Conservation (phyloP, 2,113 vertebrate species). For the Illadopsis cleaveri region DNA sequence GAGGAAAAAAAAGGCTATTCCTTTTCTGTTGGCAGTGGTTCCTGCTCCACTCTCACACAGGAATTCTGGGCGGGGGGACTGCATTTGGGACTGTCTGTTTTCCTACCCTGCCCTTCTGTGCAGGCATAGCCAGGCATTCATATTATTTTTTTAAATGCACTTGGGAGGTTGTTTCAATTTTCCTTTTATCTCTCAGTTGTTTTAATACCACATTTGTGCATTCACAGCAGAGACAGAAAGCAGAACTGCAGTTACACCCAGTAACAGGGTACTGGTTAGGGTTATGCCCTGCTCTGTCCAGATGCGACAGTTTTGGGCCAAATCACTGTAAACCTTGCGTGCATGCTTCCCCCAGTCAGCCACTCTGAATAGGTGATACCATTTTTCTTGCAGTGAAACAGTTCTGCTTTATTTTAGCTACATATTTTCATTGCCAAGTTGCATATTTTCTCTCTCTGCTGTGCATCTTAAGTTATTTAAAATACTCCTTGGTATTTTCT, state of each 20-base stretch:
- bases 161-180: neutral
- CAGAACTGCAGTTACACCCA: neutral
- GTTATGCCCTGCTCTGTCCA: neutral
- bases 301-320: neutral
- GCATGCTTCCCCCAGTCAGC: neutral
- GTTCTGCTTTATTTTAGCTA: neutral
- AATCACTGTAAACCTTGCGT: neutral
- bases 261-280: neutral
- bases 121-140: neutral
- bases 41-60: neutral
- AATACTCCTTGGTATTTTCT: neutral
- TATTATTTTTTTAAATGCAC: neutral
- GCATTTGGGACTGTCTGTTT: neutral
- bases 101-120: neutral
- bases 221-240: neutral
- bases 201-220: neutral
- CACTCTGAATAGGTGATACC: neutral
- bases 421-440: neutral
- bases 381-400: neutral
- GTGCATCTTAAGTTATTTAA: neutral
- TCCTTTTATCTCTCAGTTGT: neutral
- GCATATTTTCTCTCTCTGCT: neutral
- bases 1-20: neutral
- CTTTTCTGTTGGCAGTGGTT: neutral
- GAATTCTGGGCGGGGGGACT: neutral